Base-by-base conservation (phyloP, 2,113 vertebrate species). In the Gambusia affinis region DNA sequence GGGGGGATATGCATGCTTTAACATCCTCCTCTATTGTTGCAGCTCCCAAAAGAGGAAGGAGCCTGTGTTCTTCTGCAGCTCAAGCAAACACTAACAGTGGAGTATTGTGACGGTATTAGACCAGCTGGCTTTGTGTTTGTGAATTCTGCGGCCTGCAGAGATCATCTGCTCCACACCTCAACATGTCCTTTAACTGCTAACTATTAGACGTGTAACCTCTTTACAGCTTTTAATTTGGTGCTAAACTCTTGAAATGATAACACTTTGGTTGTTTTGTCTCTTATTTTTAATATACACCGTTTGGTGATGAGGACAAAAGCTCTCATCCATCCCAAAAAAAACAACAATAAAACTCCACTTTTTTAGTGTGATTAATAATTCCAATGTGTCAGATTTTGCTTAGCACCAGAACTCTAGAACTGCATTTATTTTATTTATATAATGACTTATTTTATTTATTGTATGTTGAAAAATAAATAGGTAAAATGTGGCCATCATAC, bases 161-260 rank as follows among this genome's bases (percentile, higher is more conserved):
- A 93, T 91, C 85, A 74, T 88, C 85, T 85, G 83, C 88, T 93
- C 92, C 89, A 89, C 84, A 90, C 91, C 89, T 93, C 90, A 84
- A 90, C 76, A 84, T 87, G 89, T 93, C 92, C 90, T 91, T 91
- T 91, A 91, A 85, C 92, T 89, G 88, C 86, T 92, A 93, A 85
- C 78, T 85, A 87, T 87, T 79, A 84, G 81, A 85, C 78, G 33
- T 87, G 82, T 64, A 87, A 81, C 72, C 80, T 78, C 37, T 83
- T 57, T 51, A 64, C 67, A 84, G 81, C 79, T 62, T 78, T 89
- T 91, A 79, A 89, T 82, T 79, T 67, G 84, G 28, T 64, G 67
- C 85, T 73, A 72, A 81, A 81, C 64, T 78, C 22, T 33, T 39
- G 44, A 72, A 80, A 60, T 29, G 3, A 66, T 27, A 30, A 65